Evolutionary conservation across 2,113 vertebrate genomes (phyloP), one percentile per base, ranked within the genome.

Genomic region (Cnemophilus loriae): DNA sequence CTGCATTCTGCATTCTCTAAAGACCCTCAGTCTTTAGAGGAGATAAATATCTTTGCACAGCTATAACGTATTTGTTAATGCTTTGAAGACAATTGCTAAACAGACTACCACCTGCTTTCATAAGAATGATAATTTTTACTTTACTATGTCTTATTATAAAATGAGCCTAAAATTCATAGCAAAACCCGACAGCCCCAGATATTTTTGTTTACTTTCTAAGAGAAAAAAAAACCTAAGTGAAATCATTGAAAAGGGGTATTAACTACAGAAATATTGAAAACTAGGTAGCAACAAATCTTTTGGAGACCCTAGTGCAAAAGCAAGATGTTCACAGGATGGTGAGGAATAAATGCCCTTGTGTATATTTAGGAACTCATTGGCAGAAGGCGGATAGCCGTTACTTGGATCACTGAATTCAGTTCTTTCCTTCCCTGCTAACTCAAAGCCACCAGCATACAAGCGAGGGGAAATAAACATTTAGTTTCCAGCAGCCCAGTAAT

Each of bases 381-480:
- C 8, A 57, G 22, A 49, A 89, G 20, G n/a, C 2, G 1, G 44
- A 28, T 53, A 88, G 10, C 3, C 13, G 17, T 85, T 67, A 35
- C 9, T 14, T 52, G 33, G 7, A 42, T 30, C 52, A 50, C 9
- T 33, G 28, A 90, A 55, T 78, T 78, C 0, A 33, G 10, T 70
- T 70, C 5, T 37, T 77, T 71, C 16, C 9, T 93, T 23, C 14
- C 9, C 10, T 61, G 7, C 10, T 69, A 70, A 53, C 11, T 87
- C 5, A 32, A 77, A 70, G 12, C 4, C 1, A 8, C 8, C 8
- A 0, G 0, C 33, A 35, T 32, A 7, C 10, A 68, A 73, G 23
- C 4, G 27, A 41, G 2, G 4, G 24, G 23, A 35, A 69, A 61
- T 16, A 46, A 73, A 65, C 7, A 11, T 55, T 55, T 55, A 42